Evolutionary conservation across 2,888 invertebrate genomes (phyloP).

Genomic region (Drosophila austrosaltans): DNA sequence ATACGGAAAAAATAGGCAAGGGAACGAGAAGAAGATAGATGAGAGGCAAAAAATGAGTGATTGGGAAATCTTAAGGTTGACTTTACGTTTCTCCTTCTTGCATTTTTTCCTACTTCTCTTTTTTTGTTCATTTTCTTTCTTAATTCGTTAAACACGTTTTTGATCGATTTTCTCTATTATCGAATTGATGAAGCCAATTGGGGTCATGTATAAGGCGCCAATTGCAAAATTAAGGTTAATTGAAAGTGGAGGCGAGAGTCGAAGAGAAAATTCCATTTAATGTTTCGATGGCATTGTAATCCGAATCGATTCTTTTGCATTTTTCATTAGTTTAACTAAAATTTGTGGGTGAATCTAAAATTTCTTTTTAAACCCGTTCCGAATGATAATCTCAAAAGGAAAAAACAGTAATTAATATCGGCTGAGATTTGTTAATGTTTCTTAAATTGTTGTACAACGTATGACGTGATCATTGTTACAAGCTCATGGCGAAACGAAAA

Average conservation of each 20-base stretch:
- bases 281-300: not conserved
- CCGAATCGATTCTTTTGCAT: not conserved
- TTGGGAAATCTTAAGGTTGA: constrained; percentile 10
- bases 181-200: constrained; percentile 44
- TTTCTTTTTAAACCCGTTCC: not conserved
- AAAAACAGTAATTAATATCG: not conserved
- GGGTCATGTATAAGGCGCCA: constrained; percentile 49
- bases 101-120: not conserved
- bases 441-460: not conserved
- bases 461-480: not conserved
- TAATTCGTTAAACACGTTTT: constrained; percentile 26
- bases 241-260: not conserved
- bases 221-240: constrained; percentile 66
- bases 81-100: not conserved
- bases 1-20: constrained; percentile 4
- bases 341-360: no score
- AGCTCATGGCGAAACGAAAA: not conserved
- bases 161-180: constrained; percentile 44
- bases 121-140: not conserved
- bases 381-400: not conserved
- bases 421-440: not conserved
- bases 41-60: constrained; percentile 6
- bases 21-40: not conserved
- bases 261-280: not conserved
- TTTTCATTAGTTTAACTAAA: not conserved